Evolutionary conservation across 1,140 invertebrate species (phyloP).

Genomic region (Leptopilina boulardi): DNA sequence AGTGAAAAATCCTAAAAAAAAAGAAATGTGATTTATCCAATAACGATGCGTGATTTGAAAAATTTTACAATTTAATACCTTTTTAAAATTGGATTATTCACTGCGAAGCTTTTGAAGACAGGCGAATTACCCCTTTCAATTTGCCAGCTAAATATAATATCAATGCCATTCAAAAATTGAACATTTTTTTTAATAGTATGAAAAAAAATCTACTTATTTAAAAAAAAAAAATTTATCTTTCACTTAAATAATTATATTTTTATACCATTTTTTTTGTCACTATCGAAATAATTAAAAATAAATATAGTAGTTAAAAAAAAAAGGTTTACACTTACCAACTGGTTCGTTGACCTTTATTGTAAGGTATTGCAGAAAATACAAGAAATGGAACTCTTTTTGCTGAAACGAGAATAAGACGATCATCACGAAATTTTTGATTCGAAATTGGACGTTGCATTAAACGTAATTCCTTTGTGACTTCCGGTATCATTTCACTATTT

Average conservation of each 20-base stretch:
- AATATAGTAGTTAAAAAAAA: not conserved
- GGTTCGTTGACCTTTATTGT: constrained; percentile 81
- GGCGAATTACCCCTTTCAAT: constrained; percentile 55
- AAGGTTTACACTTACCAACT: constrained; percentile 77
- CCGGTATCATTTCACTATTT: constrained; percentile 71
- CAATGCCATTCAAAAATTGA: not conserved
- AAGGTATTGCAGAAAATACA: constrained; percentile 89
- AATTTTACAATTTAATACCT: constrained; percentile 47
- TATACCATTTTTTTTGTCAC: too few relatives aligned
- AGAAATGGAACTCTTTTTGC: constrained; percentile 85
- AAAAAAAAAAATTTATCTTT: too few relatives aligned
- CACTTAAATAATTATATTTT: too few relatives aligned
- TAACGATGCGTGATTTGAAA: not conserved
- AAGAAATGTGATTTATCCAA: not conserved
- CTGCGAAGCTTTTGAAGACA: constrained; percentile 59
- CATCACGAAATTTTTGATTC: constrained; percentile 83
- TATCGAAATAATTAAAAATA: constrained; percentile 6
- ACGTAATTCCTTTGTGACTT: constrained; percentile 70
- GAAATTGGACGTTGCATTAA: constrained; percentile 76
- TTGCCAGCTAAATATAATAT: constrained; percentile 58
- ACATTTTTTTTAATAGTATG: constrained; percentile 35
- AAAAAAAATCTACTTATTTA: not conserved
- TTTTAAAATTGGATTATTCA: constrained; percentile 62
- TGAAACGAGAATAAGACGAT: constrained; percentile 86
- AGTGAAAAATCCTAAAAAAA: not conserved